phyloP scores from a whole-genome alignment of 92 coral and sea anemone species.

The Paragorgia papillata region DNA sequence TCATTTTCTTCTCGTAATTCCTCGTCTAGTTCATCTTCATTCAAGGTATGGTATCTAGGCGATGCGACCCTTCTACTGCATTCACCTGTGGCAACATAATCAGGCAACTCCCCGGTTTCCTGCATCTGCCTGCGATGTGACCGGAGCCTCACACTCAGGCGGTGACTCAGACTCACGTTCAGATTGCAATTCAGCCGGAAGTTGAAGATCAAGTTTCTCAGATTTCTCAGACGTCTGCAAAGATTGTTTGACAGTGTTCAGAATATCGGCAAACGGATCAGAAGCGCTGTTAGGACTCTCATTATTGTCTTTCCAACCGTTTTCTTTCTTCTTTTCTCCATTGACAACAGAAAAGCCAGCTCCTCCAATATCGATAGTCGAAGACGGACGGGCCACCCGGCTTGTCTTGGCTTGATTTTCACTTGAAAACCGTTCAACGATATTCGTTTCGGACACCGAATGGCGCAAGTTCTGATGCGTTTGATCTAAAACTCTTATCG shows the following conservation, averaged over 20 bases:
- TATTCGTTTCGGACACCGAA: conserved; percentile 9
- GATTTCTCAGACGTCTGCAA: neutral
- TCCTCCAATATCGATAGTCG: neutral
- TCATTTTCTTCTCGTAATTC: conserved; percentile 31
- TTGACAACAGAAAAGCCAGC: neutral
- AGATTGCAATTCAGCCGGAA: neutral
- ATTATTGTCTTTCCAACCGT: neutral
- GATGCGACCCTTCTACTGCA: conserved; percentile 10
- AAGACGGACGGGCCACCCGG: neutral
- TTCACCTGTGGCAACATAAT: neutral
- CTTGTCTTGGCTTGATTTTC: neutral
- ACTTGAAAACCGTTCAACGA: conserved; percentile 13
- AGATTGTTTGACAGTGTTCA: conserved; percentile 13
- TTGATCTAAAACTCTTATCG: conserved; percentile 32
- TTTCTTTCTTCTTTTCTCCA: neutral
- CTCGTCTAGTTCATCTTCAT: conserved; percentile 30
- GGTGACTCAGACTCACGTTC: neutral
- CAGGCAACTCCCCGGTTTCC: neutral
- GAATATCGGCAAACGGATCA: conserved; percentile 37
- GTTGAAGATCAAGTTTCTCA: neutral
- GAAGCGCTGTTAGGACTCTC: neutral
- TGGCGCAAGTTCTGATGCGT: conserved; percentile 10
- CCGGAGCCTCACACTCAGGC: too few relatives aligned
- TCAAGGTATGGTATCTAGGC: conserved; percentile 29
- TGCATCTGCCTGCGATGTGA: too few relatives aligned